These are phyloP conservation scores for Blastobasis adustella DNA, from an alignment of 2,888 invertebrate genomes.

Conservation along the genomic window DNA sequence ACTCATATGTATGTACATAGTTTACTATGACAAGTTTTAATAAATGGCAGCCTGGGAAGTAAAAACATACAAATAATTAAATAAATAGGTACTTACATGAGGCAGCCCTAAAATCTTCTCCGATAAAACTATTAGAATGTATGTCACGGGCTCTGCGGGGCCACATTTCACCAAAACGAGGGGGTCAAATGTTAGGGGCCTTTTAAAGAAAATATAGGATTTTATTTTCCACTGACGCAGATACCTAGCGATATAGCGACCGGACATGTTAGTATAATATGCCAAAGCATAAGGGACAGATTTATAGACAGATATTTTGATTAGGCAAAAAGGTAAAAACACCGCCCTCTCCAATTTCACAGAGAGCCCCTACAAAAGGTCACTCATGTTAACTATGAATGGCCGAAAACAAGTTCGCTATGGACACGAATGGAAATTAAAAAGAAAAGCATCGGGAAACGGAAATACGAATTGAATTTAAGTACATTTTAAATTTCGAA, in stretches of 20 bases:
- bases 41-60: neutral
- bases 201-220: conserved; percentile 25
- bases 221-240: too few species aligned
- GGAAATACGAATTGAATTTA: conserved; percentile 71
- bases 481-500: conserved; percentile 68
- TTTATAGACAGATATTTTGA: conserved; percentile 47
- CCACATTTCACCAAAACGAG: conserved; percentile 42
- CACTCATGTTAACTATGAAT: conserved; percentile 72
- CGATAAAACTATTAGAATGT: conserved; percentile 64
- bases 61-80: neutral
- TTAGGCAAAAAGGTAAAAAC: conserved; percentile 60
- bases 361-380: conserved; percentile 70
- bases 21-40: too few species aligned
- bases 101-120: conserved; percentile 21
- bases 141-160: conserved; percentile 50
- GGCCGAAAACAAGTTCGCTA: conserved; percentile 58
- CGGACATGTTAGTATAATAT: too few species aligned
- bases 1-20: too few species aligned
- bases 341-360: conserved; percentile 64
- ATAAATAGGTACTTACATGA: conserved; percentile 17
- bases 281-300: conserved; percentile 9
- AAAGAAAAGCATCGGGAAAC: conserved; percentile 59
- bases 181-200: conserved; percentile 36
- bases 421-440: conserved; percentile 62
- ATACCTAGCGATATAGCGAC: too few species aligned